Base-by-base conservation (phyloP, 2,113 vertebrate species). In the Pangasianodon gigas region DNA sequence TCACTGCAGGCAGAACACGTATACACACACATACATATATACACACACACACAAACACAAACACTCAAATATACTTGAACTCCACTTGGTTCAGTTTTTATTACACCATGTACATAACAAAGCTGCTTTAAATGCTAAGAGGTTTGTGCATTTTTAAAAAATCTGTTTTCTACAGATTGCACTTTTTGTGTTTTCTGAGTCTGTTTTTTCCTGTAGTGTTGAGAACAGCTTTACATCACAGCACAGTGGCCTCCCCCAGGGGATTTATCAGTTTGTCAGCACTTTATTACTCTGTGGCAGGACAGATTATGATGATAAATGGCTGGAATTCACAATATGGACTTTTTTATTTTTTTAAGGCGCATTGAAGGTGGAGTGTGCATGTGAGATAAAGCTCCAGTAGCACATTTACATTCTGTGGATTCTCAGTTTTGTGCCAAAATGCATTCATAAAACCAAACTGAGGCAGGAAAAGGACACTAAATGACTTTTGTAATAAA, bases 291-390 rank as follows among this genome's bases (percentile, higher is more conserved):
- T 60, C 67, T 80, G 87, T 88, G 87, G 58, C 93, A 93, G 93
- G 60, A 86, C 51, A 91, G 89, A 92, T 93, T 93, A 93, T 87
- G 89, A 92, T 92, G 93, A 93, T 84, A 92, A 93, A 93, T 93
- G 91, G 85, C 80, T 65, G 69, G 67, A 84, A 60, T 87, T 88
- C 88, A 85, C 62, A 52, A 46, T 14, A 62, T 8, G 46, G 41
- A 54, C 81, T 6, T 46, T 32, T 74, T 60, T 26, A n/a, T 41
- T 62, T 87, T 86, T 84, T 82, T n/a, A 79, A 41, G 21, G 41
- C 3, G 13, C 9, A 21, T 41, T 44, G 84, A 82, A 67, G 56
- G 51, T 91, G 91, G 81, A 60, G 75, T 92, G 91, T 85, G 81
- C 32, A 75, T 41, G 32, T 24, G 51, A 52, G 46, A 91, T 92